Base-by-base conservation (phyloP, 2,113 vertebrate genomes). In the Poeciliopsis turrubarensis region DNA sequence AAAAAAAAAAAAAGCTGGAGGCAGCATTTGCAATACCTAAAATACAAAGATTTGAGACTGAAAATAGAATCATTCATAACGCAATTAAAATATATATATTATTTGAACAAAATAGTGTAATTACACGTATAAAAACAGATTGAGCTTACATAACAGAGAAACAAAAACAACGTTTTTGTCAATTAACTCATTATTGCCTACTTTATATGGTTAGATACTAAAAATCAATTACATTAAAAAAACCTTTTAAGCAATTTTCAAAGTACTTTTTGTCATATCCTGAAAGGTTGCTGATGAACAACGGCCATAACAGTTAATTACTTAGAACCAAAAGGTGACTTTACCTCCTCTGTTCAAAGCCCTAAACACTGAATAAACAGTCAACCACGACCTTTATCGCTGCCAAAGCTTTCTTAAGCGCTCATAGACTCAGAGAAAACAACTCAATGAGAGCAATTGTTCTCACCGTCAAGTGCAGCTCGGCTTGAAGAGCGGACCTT, bases 401-500 rank as follows among this genome's bases (percentile, higher is more conserved):
- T 4, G 3, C 12, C 2, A 31, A 5, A 3, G 13, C 22, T n/a
- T 30, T 1, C 37, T 5, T 62, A 25, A 54, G 26, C 5, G 39
- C 51, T n/a, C 25, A n/a, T n/a, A 25, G 22, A 57, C 25, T 57
- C 22, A 57, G 44, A 57, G n/a, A 19, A 75, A n/a, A 86, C 60
- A 75, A 65, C 27, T 34, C 27, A 54, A n/a, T 62, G 63, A 10
- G 61, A 70, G 31, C 81, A 27, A 64, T 87, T 85, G 76, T 90
- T 78, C 90, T 92, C 89, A 91, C 91, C 90, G 85, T 89, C 63
- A 78, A 86, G 77, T 75, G 82, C 57, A 66, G 63, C 63, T 71
- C 17, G 22, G 26, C 22, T 51, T 65, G 61, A 72, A 78, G 11
- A 57, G n/a, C 25, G 15, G 19, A 34, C 30, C 44, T 44, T 54